Evolutionary conservation across 2,797 vertebrate genomes (phyloP), one percentile per base, ranked within the genome.

Genomic region (Pangasius mekongensis): DNA sequence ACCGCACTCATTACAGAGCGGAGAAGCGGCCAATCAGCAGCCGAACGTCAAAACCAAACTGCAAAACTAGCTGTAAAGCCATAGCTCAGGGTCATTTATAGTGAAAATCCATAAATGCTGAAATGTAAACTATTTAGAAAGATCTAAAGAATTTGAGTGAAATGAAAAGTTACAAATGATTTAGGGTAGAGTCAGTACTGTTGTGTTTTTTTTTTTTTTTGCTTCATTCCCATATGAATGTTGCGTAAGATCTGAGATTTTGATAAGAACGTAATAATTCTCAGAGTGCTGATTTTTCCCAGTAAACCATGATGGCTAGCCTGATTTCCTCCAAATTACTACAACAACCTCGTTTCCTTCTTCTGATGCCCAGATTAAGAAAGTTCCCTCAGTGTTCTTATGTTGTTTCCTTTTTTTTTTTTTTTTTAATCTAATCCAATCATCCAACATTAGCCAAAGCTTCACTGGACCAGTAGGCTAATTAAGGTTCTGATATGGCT

Each of bases 401-500:
- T 3, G 49, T 8, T 62, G 36, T 33, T 82, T 1, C 22, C 10
- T 81, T 33, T 10, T 24, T 20, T 54, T 24, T 5, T 24, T 27
- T 73, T 3, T 2, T 18, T 36, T 8, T 8, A 47, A n/a, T 24
- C 58, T 84, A 64, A 56, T 76, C 69, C 52, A 77, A 58, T 47
- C 67, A 33, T 73, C 71, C 62, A 30, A 9, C 36, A 18, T 92
- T 90, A 91, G 64, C 82, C 86, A 88, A 91, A 90, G 92, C 92
- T 94, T 94, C 93, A 95, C 95, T 94, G 93, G 93, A 93, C 92
- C 93, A 92, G 90, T 88, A 43, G 94, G 92, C 91, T 94, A 95
- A 96, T 95, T 95, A 94, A 91, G 6, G 89, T 93, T 93, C 91
- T 81, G 73, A 54, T 78, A 43, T 9, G 54, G 24, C 54, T 94